phyloP scores from a whole-genome alignment of 2,113 vertebrate species.

The Stercorarius parasiticus region DNA sequence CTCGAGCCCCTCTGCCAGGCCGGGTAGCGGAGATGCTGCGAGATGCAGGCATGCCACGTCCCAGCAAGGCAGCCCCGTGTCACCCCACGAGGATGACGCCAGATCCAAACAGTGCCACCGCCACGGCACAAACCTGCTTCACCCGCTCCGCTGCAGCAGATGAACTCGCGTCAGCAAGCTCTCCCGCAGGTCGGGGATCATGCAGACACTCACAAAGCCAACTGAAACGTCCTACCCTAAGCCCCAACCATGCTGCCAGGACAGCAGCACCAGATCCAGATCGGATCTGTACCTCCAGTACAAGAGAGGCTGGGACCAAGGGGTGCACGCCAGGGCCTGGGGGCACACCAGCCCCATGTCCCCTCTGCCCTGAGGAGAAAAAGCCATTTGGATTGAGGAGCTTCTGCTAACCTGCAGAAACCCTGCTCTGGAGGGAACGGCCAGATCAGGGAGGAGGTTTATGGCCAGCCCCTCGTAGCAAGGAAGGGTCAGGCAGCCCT shows the following conservation, averaged over 20 bases:
- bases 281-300: background rate
- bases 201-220: background rate
- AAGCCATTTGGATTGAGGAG: background rate
- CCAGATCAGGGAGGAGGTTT: background rate
- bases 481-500: background rate
- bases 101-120: background rate
- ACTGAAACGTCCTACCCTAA: background rate
- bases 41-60: background rate
- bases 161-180: background rate
- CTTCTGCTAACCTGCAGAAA: background rate
- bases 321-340: background rate
- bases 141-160: background rate
- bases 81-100: background rate
- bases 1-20: background rate
- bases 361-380: background rate
- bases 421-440: background rate
- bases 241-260: accelerated
- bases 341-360: background rate
- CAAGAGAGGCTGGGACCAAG: background rate
- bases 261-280: background rate
- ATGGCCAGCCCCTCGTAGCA: background rate
- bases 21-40: background rate
- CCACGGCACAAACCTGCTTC: accelerated
- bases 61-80: background rate
- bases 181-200: background rate